Percentiles rank a stretch among this genome's conserved stretches.
phyloP scores from a whole-genome alignment of 2,797 vertebrate genomes.

The Chromobotia macracanthus region DNA sequence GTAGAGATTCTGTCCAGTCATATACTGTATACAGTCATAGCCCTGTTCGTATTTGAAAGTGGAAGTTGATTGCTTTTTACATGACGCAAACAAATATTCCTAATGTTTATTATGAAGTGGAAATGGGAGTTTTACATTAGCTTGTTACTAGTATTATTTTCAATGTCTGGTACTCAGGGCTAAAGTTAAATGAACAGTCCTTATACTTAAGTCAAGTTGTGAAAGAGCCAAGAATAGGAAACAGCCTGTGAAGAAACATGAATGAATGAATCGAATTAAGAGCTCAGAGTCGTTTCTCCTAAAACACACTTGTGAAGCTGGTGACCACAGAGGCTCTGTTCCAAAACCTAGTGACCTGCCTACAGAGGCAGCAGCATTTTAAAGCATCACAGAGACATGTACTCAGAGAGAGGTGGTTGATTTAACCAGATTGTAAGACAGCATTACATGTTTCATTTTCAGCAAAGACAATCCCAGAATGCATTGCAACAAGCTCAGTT shows the following conservation, averaged over 20 bases:
- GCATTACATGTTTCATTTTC: too few species aligned
- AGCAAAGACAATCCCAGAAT: too few species aligned
- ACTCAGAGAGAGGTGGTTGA: too few species aligned
- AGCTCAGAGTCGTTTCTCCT: conserved; percentile 3
- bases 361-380: neutral
- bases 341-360: neutral
- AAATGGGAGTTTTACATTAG: neutral
- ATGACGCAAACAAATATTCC: neutral
- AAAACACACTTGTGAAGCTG: conserved; percentile 17
- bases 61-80: neutral
- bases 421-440: too few species aligned
- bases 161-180: neutral
- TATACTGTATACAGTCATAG: neutral
- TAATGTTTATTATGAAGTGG: neutral
- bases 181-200: neutral
- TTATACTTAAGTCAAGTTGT: neutral
- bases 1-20: neutral
- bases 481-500: too few species aligned
- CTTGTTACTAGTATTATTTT: conserved; percentile 5
- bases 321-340: neutral
- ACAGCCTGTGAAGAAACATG: conserved; percentile 17
- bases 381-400: neutral
- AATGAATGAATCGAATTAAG: conserved; percentile 23
- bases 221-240: conserved; percentile 19
- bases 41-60: neutral